phyloP scores from a whole-genome alignment of 2,888 invertebrate genomes.

The Miltochrista miniata region DNA sequence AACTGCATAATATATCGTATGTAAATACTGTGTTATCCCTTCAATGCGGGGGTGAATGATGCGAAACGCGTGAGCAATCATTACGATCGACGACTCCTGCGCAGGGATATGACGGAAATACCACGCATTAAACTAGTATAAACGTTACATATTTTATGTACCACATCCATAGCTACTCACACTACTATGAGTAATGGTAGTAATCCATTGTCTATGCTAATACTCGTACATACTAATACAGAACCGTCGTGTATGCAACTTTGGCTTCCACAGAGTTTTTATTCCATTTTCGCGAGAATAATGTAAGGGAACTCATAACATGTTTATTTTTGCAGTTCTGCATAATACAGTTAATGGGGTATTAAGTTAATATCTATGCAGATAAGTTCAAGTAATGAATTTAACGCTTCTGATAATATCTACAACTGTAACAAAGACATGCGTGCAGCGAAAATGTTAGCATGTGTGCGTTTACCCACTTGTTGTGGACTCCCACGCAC shows the following conservation, averaged over 20 bases:
- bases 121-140: slow-evolving; percentile 44
- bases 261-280: slow-evolving; percentile 53
- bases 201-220: slow-evolving; percentile 77
- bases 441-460: slow-evolving; percentile 49
- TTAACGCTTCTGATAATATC: slow-evolving; percentile 58
- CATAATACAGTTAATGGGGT: slow-evolving; percentile 40
- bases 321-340: slow-evolving; percentile 31
- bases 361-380: slow-evolving; percentile 42
- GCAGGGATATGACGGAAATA: slow-evolving; percentile 75
- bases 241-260: slow-evolving; percentile 56
- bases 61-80: slow-evolving; percentile 82
- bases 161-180: slow-evolving; percentile 19
- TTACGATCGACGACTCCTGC: slow-evolving; percentile 77
- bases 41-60: slow-evolving; percentile 70
- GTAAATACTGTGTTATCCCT: slow-evolving; percentile 74
- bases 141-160: slow-evolving; percentile 19
- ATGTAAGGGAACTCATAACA: slow-evolving; percentile 24
- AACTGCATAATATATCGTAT: slow-evolving; percentile 67
- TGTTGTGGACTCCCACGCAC: slow-evolving; percentile 63
- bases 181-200: slow-evolving; percentile 36
- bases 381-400: slow-evolving; percentile 44
- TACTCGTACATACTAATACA: slow-evolving; percentile 67
- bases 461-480: slow-evolving; percentile 36
- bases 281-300: slow-evolving; percentile 35
- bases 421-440: slow-evolving; percentile 53